A percentile compares a stretch with the other conserved stretches of the same genome.
Conservation (phyloP, 2,888 invertebrate genomes). For the Cynaeus angustus region DNA sequence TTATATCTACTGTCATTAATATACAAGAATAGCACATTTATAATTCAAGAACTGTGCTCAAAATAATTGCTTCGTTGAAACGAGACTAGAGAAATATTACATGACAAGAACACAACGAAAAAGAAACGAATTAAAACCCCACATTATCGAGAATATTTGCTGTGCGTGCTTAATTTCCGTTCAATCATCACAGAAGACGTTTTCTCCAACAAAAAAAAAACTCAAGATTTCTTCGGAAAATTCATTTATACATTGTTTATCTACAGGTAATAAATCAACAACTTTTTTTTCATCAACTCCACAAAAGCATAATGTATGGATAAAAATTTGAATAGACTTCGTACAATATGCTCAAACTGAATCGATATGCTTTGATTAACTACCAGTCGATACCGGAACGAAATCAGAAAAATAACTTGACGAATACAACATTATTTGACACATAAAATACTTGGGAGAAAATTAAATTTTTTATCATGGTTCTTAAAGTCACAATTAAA, state of each 20-base stretch:
- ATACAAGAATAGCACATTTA: constrained; percentile 52
- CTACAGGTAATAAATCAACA: constrained; percentile 41
- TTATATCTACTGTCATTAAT: constrained; percentile 52
- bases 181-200: constrained; percentile 25
- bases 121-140: constrained; percentile 23
- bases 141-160: constrained; percentile 34
- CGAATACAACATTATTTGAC: constrained; percentile 40
- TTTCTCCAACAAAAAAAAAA: constrained; percentile 19
- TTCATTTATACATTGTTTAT: constrained; percentile 43
- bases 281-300: constrained; percentile 36
- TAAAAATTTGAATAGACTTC: constrained; percentile 42
- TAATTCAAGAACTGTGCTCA: constrained; percentile 52
- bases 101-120: constrained; percentile 27
- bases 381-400: constrained; percentile 43
- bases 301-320: constrained; percentile 41
- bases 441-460: constrained; percentile 37
- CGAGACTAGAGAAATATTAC: constrained; percentile 49
- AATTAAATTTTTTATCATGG: constrained; percentile 30
- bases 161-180: constrained; percentile 34
- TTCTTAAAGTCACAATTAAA: constrained; percentile 24
- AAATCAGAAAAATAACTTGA: constrained; percentile 43
- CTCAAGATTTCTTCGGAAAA: constrained; percentile 31
- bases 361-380: constrained; percentile 47
- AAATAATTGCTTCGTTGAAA: constrained; percentile 52
- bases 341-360: constrained; percentile 45